A percentile compares a stretch with the other conserved stretches of the same genome.
These are phyloP conservation scores for Gnathonemus longibarbis DNA, from an alignment of 2,113 vertebrate genomes.

Conservation along the genomic window DNA sequence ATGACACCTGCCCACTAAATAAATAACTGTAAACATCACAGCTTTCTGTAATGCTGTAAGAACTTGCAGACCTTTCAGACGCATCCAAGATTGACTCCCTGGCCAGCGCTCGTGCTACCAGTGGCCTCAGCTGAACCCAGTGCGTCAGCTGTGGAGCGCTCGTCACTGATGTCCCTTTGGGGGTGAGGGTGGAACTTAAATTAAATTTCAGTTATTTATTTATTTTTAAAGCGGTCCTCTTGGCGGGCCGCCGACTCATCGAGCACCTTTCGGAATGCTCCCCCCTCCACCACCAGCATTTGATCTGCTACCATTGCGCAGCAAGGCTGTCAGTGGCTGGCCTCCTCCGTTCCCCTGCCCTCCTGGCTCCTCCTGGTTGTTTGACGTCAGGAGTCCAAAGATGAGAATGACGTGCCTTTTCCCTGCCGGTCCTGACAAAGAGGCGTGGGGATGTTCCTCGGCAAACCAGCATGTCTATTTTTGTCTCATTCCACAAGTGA, in stretches of 20 bases:
- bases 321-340: neutral
- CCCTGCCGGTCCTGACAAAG: neutral
- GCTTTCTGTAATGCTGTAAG: neutral
- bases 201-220: neutral
- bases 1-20: neutral
- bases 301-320: neutral
- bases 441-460: neutral
- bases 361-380: neutral
- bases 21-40: neutral
- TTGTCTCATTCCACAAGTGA: neutral
- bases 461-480: neutral
- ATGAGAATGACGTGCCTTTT: neutral
- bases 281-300: neutral
- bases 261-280: neutral
- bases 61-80: neutral
- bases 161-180: neutral
- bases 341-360: neutral
- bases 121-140: neutral
- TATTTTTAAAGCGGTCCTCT: slow-evolving; percentile 7
- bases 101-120: neutral
- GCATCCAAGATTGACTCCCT: neutral
- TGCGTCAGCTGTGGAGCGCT: neutral
- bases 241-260: neutral
- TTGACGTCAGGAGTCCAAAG: neutral
- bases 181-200: neutral